Conservation (phyloP, 2,797 vertebrate species). For the Cossypha polioptera region DNA sequence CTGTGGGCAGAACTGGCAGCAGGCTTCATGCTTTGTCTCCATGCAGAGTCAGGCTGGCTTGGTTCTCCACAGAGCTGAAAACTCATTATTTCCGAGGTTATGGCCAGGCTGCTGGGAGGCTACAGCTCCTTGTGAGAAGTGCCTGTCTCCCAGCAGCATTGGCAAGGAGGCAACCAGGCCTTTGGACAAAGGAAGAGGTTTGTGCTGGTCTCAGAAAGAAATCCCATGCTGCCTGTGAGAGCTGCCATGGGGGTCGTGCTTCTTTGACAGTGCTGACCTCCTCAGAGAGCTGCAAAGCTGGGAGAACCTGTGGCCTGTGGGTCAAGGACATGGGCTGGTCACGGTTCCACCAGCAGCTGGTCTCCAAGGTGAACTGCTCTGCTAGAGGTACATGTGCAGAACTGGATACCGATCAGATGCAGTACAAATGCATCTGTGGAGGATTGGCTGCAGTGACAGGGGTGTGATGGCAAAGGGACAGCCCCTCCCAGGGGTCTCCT, state of each 20-base stretch:
- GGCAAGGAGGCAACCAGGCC: not conserved
- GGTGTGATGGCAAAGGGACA: not conserved
- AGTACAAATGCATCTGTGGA: not conserved
- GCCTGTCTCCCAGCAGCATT: not conserved
- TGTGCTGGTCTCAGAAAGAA: not conserved
- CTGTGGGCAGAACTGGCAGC: not conserved
- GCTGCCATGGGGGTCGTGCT: not conserved
- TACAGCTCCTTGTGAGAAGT: not conserved
- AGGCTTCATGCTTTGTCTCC: not conserved
- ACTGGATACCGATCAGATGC: not conserved
- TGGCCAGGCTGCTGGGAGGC: not conserved
- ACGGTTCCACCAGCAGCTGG: not conserved
- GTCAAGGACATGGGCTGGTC: not conserved
- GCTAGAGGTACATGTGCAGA: not conserved
- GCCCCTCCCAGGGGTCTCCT: not conserved
- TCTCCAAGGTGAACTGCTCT: not conserved
- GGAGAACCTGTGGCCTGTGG: rapidly evolving
- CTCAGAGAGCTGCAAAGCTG: not conserved
- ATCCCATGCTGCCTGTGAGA: not conserved
- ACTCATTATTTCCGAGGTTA: not conserved
- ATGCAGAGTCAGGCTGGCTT: not conserved
- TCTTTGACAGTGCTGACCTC: not conserved
- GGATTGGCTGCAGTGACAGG: not conserved
- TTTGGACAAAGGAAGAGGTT: not conserved
- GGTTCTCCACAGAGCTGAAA: not conserved